These are phyloP conservation scores for Nymphalis io DNA, from an alignment of 1,140 invertebrate genomes.

Conservation along the genomic window DNA sequence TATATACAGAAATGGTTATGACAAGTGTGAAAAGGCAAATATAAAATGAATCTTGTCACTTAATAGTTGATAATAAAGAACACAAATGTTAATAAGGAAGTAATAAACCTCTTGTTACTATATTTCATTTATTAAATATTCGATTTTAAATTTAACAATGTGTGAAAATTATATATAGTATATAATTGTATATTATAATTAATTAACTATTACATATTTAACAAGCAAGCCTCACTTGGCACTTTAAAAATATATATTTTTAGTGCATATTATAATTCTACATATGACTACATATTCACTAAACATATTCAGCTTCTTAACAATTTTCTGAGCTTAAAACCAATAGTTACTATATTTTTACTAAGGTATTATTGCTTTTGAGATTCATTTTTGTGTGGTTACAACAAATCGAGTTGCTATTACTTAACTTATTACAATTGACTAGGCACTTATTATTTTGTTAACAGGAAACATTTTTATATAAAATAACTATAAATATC, in stretches of 20 bases:
- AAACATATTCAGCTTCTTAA: too few species aligned
- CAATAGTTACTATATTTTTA: not conserved
- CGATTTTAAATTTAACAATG: not conserved
- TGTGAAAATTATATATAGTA: not conserved
- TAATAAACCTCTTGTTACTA: too few species aligned
- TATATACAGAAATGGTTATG: not conserved
- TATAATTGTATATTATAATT: too few species aligned
- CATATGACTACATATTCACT: too few species aligned
- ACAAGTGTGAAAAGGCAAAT: too few species aligned
- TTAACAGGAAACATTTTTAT: not conserved
- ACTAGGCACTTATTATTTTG: not conserved
- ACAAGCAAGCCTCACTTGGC: slow-evolving; percentile 9
- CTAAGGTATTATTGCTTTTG: not conserved
- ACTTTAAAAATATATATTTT: not conserved
- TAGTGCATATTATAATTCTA: too few species aligned
- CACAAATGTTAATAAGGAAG: too few species aligned
- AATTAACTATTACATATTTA: slow-evolving; percentile 1
- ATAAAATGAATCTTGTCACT: too few species aligned
- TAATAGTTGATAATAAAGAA: too few species aligned
- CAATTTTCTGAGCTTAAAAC: not conserved
- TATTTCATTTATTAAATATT: not conserved
- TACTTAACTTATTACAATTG: not conserved
- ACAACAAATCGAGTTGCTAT: not conserved
- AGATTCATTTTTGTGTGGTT: not conserved
- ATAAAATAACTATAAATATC: slow-evolving; percentile 2